These are phyloP conservation scores for Ectobius pallidus DNA, from an alignment of 2,888 invertebrate genomes.

Conservation along the genomic window DNA sequence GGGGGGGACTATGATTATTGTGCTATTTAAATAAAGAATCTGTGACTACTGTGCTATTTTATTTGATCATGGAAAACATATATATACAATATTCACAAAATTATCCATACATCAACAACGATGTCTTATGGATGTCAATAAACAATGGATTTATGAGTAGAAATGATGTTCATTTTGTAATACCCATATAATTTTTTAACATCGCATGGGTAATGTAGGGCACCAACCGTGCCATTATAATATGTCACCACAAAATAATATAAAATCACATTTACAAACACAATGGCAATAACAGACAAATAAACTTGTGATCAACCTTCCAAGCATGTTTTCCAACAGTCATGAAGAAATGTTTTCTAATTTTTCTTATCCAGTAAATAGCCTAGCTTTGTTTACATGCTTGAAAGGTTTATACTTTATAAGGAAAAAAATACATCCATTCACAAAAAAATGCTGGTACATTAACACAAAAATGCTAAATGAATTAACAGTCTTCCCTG, in stretches of 20 bases:
- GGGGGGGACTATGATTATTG: too few relatives aligned
- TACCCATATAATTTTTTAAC: background rate
- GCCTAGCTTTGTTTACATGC: too few relatives aligned
- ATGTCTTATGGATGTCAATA: background rate
- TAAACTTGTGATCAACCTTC: too few relatives aligned
- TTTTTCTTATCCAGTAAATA: too few relatives aligned
- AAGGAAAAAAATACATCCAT: too few relatives aligned
- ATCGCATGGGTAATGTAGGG: background rate
- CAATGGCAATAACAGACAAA: background rate
- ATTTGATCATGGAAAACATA: constrained; percentile 6
- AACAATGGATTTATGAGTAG: background rate
- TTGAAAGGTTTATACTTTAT: too few relatives aligned
- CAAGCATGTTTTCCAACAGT: too few relatives aligned
- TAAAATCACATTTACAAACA: background rate
- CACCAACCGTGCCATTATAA: background rate
- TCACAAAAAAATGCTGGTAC: too few relatives aligned
- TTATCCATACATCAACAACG: background rate
- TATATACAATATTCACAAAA: background rate
- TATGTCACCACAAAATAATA: background rate
- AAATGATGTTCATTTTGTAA: background rate
- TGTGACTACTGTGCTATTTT: background rate
- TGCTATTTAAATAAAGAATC: too few relatives aligned
- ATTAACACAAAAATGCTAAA: too few relatives aligned
- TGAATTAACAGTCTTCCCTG: too few relatives aligned
- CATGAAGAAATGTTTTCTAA: too few relatives aligned